Evolutionary conservation across 2,797 vertebrate species (phyloP).

Genomic region (Eospalax fontanierii): DNA sequence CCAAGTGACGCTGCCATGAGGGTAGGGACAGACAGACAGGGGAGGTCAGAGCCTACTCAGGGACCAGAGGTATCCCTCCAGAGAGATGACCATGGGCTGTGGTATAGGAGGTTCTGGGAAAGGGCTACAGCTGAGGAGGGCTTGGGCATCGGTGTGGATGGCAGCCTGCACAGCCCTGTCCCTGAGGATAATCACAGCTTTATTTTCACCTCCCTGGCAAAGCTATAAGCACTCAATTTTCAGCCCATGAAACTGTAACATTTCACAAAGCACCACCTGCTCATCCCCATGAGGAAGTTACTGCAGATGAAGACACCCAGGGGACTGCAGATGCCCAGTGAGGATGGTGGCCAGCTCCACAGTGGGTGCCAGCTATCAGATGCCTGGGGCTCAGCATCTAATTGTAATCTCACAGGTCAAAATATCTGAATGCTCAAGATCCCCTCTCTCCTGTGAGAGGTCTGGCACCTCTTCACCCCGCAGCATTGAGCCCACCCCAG

Average conservation of each 20-base stretch:
- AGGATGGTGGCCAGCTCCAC: not conserved
- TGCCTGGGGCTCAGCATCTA: too few relatives aligned
- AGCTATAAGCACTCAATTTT: slow-evolving; percentile 77
- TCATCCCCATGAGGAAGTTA: not conserved
- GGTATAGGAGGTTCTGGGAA: not conserved
- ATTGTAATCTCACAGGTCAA: not conserved
- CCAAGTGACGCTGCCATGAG: not conserved
- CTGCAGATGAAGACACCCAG: fast-evolving
- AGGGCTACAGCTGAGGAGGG: not conserved
- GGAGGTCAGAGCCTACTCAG: not conserved
- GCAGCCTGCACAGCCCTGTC: not conserved
- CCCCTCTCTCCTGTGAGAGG: not conserved
- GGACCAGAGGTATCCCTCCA: not conserved
- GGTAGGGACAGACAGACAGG: not conserved
- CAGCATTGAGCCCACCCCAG: not conserved
- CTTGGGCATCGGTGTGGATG: not conserved
- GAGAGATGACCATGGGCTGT: not conserved
- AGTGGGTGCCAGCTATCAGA: not conserved
- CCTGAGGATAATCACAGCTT: slow-evolving; percentile 69
- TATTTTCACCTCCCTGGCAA: slow-evolving; percentile 71
- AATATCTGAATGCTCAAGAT: not conserved
- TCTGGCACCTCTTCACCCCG: not conserved
- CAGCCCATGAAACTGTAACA: slow-evolving; percentile 76
- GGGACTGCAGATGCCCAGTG: not conserved
- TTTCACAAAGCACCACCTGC: slow-evolving; percentile 67